Conservation (phyloP, 2,113 vertebrate species). For the Patagioenas fasciata region DNA sequence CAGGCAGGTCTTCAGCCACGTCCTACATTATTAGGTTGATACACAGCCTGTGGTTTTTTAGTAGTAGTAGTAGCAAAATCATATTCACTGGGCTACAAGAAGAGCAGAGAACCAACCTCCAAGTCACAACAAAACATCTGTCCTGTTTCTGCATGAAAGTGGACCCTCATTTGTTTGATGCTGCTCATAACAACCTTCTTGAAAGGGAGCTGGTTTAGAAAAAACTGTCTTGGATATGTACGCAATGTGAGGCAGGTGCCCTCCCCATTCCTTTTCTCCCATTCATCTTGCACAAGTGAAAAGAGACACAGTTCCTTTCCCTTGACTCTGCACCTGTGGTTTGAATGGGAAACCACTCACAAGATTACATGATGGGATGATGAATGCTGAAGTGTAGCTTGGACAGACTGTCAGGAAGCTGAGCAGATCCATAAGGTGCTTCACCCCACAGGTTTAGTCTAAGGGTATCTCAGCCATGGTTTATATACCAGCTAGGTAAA, state of each 20-base stretch:
- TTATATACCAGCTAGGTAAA: not conserved
- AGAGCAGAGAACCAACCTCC: not conserved
- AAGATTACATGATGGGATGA: not conserved
- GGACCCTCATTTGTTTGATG: rapidly evolving
- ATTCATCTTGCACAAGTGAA: not conserved
- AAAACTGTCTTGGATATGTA: not conserved
- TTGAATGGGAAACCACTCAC: not conserved
- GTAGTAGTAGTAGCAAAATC: not conserved
- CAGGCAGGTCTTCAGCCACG: not conserved
- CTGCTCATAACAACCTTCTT: not conserved
- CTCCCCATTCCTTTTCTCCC: not conserved
- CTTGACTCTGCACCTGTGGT: not conserved
- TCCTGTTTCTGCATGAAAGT: not conserved
- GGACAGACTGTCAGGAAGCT: not conserved
- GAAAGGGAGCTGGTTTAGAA: not conserved
- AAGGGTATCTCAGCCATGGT: not conserved
- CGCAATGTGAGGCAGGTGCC: not conserved
- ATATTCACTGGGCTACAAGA: not conserved
- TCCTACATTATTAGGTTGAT: not conserved
- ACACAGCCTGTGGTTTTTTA: not conserved
- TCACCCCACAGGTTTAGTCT: not conserved
- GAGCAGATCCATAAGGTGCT: not conserved
- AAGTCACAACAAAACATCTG: not conserved
- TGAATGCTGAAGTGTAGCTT: not conserved
- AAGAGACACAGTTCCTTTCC: rapidly evolving